Evolutionary conservation across 2,888 invertebrate species (phyloP).

Genomic region (Dryobota labecula): DNA sequence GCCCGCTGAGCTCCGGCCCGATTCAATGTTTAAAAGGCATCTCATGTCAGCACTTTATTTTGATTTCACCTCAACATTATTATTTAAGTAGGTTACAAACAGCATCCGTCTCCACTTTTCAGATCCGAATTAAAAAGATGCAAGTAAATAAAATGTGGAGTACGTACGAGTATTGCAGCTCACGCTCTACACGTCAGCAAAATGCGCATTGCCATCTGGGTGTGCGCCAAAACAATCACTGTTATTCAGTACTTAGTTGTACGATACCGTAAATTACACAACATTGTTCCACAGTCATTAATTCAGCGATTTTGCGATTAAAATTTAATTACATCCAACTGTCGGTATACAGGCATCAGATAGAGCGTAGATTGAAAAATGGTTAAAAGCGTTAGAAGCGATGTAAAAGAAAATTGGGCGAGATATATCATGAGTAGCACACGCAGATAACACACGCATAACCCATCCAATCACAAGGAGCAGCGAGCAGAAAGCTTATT

Average conservation of each 20-base stretch:
- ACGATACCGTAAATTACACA: slow-evolving; percentile 74
- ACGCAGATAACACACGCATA: slow-evolving; percentile 88
- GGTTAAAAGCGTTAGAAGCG: slow-evolving; percentile 77
- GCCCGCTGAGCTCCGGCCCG: slow-evolving; percentile 67
- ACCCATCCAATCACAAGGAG: slow-evolving; percentile 87
- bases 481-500: slow-evolving; percentile 88
- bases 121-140: slow-evolving; percentile 55
- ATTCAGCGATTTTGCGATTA: slow-evolving; percentile 67
- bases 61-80: slow-evolving; percentile 48
- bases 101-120: slow-evolving; percentile 22
- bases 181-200: slow-evolving; percentile 80
- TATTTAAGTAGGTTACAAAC: slow-evolving; percentile 39
- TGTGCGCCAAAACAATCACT: slow-evolving; percentile 89
- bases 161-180: slow-evolving; percentile 62
- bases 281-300: slow-evolving; percentile 72
- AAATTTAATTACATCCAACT: slow-evolving; percentile 68
- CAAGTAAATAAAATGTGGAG: slow-evolving; percentile 58
- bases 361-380: slow-evolving; percentile 73
- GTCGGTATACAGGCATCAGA: slow-evolving; percentile 66
- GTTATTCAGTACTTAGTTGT: slow-evolving; percentile 86
- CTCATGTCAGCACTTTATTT: slow-evolving; percentile 68
- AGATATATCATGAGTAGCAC: slow-evolving; percentile 82
- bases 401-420: slow-evolving; percentile 85
- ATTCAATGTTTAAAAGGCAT: slow-evolving; percentile 71
- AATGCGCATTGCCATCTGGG: slow-evolving; percentile 87